phyloP scores from a whole-genome alignment of 2,888 invertebrate species.

The Eilema sororculum region DNA sequence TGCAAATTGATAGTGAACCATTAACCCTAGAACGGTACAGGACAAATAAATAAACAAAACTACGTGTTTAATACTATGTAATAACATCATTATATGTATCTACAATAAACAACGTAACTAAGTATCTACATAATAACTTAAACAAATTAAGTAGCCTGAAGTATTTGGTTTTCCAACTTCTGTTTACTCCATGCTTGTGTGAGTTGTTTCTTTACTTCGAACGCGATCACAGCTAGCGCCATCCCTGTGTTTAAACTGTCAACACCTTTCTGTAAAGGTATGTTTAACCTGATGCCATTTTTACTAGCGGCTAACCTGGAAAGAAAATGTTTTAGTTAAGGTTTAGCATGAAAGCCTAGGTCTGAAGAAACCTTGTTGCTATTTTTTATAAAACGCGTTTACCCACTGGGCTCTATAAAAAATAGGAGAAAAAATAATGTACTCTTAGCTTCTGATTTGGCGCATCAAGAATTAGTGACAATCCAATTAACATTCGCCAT shows the following conservation, averaged over 20 bases:
- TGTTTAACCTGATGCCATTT: conserved; percentile 90
- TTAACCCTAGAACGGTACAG: no score
- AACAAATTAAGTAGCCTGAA: conserved; percentile 53
- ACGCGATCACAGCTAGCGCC: conserved; percentile 93
- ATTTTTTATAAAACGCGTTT: no score
- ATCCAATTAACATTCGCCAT: no score
- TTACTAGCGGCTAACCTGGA: conserved; percentile 85
- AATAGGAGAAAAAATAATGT: no score
- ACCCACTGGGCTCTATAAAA: no score
- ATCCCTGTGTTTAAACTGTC: conserved; percentile 95
- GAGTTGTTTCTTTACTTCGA: conserved; percentile 92
- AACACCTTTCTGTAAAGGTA: conserved; percentile 92
- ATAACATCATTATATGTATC: neutral
- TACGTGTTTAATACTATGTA: conserved; percentile 1
- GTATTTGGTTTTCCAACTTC: conserved; percentile 58
- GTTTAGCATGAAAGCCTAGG: neutral
- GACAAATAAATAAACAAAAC: neutral
- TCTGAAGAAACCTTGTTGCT: no score
- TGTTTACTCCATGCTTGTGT: conserved; percentile 68
- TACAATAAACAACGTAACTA: neutral
- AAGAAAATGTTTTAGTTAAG: conserved; percentile 18
- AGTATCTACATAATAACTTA: conserved; percentile 1
- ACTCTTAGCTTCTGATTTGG: no score
- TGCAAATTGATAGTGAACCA: no score
- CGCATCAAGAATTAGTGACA: no score